These are phyloP conservation scores for Gymnoscopelus braueri DNA, from an alignment of 2,797 vertebrate genomes.

Conservation along the genomic window DNA sequence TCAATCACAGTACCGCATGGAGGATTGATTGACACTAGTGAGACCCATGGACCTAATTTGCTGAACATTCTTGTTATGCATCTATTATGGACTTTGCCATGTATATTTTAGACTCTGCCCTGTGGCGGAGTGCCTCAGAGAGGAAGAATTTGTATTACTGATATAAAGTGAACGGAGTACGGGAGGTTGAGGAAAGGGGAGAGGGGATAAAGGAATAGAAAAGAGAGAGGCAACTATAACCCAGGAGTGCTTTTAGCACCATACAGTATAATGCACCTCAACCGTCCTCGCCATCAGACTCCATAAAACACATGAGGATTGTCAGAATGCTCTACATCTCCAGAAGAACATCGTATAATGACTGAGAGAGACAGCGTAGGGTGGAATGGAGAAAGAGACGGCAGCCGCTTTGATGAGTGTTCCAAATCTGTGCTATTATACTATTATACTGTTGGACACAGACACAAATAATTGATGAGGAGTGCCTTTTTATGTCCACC, in stretches of 20 bases:
- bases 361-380: too few relatives aligned
- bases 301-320: too few relatives aligned
- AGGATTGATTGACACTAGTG: constrained; percentile 40
- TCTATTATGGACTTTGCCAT: constrained; percentile 22
- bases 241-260: too few relatives aligned
- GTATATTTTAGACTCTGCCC: constrained; percentile 46
- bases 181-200: too few relatives aligned
- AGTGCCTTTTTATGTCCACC: constrained; percentile 58
- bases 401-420: constrained; percentile 50
- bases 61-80: constrained; percentile 17
- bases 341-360: too few relatives aligned
- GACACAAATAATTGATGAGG: constrained; percentile 66
- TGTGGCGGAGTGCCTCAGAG: constrained; percentile 10
- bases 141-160: too few relatives aligned
- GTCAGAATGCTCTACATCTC: too few relatives aligned
- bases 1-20: background rate
- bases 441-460: constrained; percentile 46
- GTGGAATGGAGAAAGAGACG: background rate
- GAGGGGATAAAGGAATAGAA: too few relatives aligned
- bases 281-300: too few relatives aligned
- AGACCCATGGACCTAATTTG: constrained; percentile 35
- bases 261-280: too few relatives aligned
- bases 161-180: too few relatives aligned
- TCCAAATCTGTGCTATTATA: constrained; percentile 54
- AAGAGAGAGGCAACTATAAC: too few relatives aligned